Base-by-base conservation (phyloP, 1,140 invertebrate genomes). In the Gryon sp. region DNA sequence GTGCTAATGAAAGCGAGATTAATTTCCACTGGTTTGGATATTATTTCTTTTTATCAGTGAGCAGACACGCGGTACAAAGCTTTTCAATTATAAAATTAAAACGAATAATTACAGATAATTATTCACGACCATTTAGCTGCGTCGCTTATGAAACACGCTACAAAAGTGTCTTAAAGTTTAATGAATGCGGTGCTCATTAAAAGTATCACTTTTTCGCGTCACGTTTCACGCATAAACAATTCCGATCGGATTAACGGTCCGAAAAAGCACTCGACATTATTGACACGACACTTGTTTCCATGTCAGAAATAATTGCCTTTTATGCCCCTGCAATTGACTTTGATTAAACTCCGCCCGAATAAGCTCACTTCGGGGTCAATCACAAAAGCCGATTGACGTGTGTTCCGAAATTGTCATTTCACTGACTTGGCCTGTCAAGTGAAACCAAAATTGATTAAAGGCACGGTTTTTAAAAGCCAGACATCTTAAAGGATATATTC, bases 281-380 rank as follows among this genome's bases (percentile, higher is more conserved):
- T 60, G 57, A 38, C 48, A 18, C 48, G 68, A 72, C 50, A 55
- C 48, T 72, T 43, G 57, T 48, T 72, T 72, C 40, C 48, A 48
- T 41, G 57, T 63, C 57, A 55, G 32, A 57, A 57, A 63, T 72
- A 72, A 72, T 72, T 72, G 68, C 48, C 48, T 38, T 55, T 46
- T 48, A 38, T 38, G 38, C 41, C 43, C 48, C 32, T 50, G 40
- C 59, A 63, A 73, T 63, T 73, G 69, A 73, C 69, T 73, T 57
- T 63, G 41, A 73, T 73, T 73, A 73, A 73, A 63, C 57, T 57
- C 38, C 14, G 52, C 46, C 43, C 36, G 55, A 43, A 34, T 22
- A 41, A 65, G 16, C 28, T 30, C 11, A 19, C 19, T 5, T n/a
- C 20, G 41, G n/a, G 63, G 50, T 55, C 62, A 66, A 24, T 66